These are phyloP conservation scores for Pterocles burchelli DNA, from an alignment of 2,113 vertebrate genomes.

Conservation along the genomic window DNA sequence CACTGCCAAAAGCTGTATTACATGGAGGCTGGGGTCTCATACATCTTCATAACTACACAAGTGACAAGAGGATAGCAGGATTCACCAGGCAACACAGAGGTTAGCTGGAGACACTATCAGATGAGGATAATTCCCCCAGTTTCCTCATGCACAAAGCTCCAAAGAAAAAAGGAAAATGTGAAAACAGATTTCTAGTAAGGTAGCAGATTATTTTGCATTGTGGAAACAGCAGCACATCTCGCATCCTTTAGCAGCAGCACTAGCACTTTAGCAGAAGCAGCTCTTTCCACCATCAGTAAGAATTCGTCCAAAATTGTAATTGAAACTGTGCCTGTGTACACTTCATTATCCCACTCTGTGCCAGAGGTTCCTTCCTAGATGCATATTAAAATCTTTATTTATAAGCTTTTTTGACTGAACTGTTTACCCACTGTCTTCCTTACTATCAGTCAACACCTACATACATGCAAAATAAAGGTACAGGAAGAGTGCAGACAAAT, in stretches of 20 bases:
- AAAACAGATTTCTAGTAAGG: background rate
- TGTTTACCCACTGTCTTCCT: conserved; percentile 25
- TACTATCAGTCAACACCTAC: conserved; percentile 38
- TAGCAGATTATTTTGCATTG: background rate
- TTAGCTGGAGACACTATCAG: background rate
- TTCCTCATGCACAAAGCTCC: background rate
- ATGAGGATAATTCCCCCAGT: background rate
- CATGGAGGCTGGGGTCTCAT: conserved; percentile 28
- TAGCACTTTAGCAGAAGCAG: background rate
- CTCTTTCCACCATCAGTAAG: background rate
- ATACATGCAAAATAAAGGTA: background rate
- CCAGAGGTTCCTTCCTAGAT: background rate
- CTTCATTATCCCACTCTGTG: background rate
- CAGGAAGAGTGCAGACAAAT: conserved; percentile 27
- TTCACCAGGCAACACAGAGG: background rate
- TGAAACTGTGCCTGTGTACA: conserved; percentile 14
- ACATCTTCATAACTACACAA: conserved; percentile 56
- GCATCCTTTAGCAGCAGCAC: background rate
- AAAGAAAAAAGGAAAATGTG: background rate
- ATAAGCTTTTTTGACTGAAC: conserved; percentile 12
- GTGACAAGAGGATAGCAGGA: conserved; percentile 45
- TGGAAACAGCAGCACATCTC: background rate
- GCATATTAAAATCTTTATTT: conserved; percentile 10
- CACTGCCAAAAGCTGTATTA: conserved; percentile 56
- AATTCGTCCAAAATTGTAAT: background rate